Conservation (phyloP, 1,140 invertebrate species). For the Euwallacea similis region DNA sequence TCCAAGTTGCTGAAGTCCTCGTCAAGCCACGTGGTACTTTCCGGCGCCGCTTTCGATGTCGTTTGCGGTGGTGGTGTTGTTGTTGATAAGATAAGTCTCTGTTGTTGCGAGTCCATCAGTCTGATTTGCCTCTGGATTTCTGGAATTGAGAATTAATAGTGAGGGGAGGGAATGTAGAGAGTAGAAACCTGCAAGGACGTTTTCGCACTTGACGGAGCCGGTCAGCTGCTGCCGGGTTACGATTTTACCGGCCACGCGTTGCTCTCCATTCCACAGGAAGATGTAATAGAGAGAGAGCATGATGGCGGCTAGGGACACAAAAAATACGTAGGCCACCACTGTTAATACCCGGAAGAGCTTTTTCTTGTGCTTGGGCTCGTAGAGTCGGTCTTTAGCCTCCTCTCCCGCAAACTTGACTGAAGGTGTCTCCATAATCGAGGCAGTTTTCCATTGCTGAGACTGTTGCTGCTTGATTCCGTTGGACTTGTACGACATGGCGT, state of each 20-base stretch:
- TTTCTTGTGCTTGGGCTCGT: constrained; percentile 81
- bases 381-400: constrained; percentile 77
- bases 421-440: constrained; percentile 57
- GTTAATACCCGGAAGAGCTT: constrained; percentile 90
- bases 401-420: constrained; percentile 72
- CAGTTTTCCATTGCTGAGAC: constrained; percentile 46
- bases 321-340: constrained; percentile 92
- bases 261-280: constrained; percentile 81
- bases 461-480: constrained; percentile 50
- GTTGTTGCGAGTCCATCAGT: constrained; percentile 17
- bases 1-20: constrained; percentile 27
- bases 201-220: constrained; percentile 12
- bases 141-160: constrained; percentile 13
- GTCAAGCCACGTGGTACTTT: constrained; percentile 13
- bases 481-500: constrained; percentile 50
- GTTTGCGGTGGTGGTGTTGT: neutral
- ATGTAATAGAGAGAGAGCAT: constrained; percentile 95
- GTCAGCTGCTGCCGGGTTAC: constrained; percentile 1
- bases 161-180: neutral
- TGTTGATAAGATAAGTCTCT: neutral
- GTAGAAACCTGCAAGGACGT: constrained; percentile 21
- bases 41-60: neutral
- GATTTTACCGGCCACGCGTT: constrained; percentile 19
- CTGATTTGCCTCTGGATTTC: constrained; percentile 30
- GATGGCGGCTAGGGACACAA: constrained; percentile 92